A percentile compares a stretch with the other conserved stretches of the same genome.
These are phyloP conservation scores for Struthidea cinerea DNA, from an alignment of 2,113 vertebrate species.

Conservation along the genomic window DNA sequence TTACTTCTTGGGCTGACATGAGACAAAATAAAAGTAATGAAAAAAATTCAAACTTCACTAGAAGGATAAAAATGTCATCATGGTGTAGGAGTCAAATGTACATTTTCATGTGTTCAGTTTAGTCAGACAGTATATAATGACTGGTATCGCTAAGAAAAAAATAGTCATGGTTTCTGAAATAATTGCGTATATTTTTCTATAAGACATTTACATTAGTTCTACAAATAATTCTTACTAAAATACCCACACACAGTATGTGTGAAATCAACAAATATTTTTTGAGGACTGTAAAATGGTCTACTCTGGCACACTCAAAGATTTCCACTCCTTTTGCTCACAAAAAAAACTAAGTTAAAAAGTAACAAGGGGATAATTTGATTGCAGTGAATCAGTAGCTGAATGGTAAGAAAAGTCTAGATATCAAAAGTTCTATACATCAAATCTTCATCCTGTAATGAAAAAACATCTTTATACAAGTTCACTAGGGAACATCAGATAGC, in stretches of 20 bases:
- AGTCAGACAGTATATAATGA: not conserved
- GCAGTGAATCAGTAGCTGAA: not conserved
- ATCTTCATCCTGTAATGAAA: not conserved
- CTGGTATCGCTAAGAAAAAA: not conserved
- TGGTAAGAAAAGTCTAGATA: not conserved
- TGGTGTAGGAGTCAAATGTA: not conserved
- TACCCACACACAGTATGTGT: fast-evolving
- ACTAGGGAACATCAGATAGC: not conserved
- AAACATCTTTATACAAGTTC: not conserved
- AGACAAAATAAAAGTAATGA: not conserved
- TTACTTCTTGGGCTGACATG: not conserved
- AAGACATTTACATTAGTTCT: not conserved
- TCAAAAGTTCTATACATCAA: not conserved
- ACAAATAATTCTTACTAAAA: not conserved
- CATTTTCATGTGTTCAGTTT: not conserved
- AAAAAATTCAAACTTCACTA: not conserved
- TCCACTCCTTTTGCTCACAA: not conserved
- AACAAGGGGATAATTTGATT: not conserved
- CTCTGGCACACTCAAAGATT: not conserved
- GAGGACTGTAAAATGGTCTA: not conserved
- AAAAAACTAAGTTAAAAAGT: not conserved
- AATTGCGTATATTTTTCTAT: not conserved
- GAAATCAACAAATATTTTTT: not conserved
- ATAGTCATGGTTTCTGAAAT: not conserved
- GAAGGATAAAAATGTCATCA: not conserved